Conservation (phyloP, 2,797 vertebrate genomes). For the Yasuhikotakia modesta region DNA sequence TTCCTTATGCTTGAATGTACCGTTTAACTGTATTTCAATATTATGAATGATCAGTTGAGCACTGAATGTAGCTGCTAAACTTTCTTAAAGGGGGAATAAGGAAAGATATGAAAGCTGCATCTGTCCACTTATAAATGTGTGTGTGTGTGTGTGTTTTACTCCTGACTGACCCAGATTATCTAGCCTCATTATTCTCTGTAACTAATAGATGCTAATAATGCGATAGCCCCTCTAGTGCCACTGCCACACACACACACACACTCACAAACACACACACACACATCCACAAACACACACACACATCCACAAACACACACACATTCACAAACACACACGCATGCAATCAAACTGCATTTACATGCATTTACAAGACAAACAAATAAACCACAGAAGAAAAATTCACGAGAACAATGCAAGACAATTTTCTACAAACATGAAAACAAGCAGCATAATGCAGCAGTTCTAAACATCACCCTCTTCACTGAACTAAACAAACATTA, state of each 20-base stretch:
- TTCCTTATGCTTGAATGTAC: background rate
- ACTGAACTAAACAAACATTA: background rate
- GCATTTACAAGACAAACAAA: background rate
- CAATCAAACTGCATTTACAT: background rate
- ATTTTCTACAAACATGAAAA: background rate
- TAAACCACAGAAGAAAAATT: background rate
- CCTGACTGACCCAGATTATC: conserved; percentile 68
- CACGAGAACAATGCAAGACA: background rate
- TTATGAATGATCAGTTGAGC: background rate
- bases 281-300: too few species aligned
- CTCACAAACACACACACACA: too few species aligned
- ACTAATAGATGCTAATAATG: conserved; percentile 74
- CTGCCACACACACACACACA: too few species aligned
- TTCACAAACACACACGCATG: too few species aligned
- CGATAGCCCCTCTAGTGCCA: conserved; percentile 63
- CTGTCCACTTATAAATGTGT: conserved; percentile 20
- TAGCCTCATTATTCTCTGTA: conserved; percentile 76
- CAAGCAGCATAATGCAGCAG: conserved; percentile 22
- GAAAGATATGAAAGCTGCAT: conserved; percentile 46
- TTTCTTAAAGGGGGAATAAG: conserved; percentile 42
- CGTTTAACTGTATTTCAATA: background rate
- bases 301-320: too few species aligned
- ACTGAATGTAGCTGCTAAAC: background rate
- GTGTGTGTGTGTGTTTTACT: conserved; percentile 63
- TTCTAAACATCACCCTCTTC: background rate